Percentiles rank a stretch among this genome's conserved stretches.
phyloP scores from a whole-genome alignment of 2,113 vertebrate species.

The Erinaceus europaeus region DNA sequence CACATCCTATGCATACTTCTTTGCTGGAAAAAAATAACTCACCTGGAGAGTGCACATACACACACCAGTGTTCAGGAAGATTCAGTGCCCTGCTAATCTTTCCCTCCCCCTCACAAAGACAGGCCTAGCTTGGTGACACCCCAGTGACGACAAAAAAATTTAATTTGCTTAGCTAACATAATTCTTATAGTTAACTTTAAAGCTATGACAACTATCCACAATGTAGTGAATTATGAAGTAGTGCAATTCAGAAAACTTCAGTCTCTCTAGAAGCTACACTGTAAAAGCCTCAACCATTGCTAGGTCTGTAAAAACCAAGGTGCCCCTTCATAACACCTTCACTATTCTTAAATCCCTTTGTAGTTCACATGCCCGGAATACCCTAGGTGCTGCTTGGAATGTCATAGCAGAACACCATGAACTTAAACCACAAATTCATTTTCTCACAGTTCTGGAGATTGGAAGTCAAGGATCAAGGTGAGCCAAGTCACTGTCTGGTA shows the following conservation, averaged over 20 bases:
- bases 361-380: fast-evolving
- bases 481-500: no score
- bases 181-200: neutral
- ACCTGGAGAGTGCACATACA: no score
- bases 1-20: neutral
- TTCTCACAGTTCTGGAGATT: neutral
- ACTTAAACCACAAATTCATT: neutral
- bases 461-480: neutral
- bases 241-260: neutral
- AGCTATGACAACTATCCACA: neutral
- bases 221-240: neutral
- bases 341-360: neutral
- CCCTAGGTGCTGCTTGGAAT: fast-evolving
- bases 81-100: no score
- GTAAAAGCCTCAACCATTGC: neutral
- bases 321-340: neutral
- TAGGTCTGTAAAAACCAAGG: neutral
- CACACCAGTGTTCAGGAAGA: no score
- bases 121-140: no score
- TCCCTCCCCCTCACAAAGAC: no score
- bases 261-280: neutral
- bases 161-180: neutral
- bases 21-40: no score
- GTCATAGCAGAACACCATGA: neutral
- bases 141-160: neutral